Percentiles rank a stretch among this genome's conserved stretches.
These are phyloP conservation scores for Drosophila mimica DNA, from an alignment of 2,888 invertebrate species.

Conservation along the genomic window DNA sequence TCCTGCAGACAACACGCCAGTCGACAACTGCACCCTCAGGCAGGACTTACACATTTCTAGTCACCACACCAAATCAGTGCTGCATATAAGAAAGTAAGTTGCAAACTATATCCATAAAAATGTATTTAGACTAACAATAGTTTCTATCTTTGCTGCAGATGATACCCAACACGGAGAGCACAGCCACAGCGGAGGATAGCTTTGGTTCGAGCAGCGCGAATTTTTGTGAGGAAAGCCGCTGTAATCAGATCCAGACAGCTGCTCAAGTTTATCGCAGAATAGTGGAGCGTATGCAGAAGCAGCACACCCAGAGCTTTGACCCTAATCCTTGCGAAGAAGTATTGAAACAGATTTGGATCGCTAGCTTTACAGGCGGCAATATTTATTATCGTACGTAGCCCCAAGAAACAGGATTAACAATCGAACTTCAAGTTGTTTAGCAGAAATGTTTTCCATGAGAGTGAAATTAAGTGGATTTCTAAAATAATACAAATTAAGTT, in stretches of 20 bases:
- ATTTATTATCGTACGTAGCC: conserved; percentile 55
- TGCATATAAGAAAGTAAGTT: not conserved
- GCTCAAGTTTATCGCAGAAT: conserved; percentile 52
- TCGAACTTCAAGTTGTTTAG: not conserved
- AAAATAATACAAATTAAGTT: not conserved
- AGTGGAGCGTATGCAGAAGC: conserved; percentile 30
- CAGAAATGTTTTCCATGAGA: not conserved
- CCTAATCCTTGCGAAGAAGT: conserved; percentile 7
- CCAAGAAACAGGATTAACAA: not conserved
- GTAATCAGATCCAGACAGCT: conserved; percentile 55
- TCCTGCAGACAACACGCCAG: conserved; percentile 56
- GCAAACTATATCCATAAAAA: not conserved
- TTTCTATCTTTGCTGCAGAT: conserved; percentile 32
- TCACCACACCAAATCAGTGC: conserved; percentile 54
- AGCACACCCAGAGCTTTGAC: not conserved
- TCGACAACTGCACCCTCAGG: conserved; percentile 49
- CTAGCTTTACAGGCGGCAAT: conserved; percentile 60
- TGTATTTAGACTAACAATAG: not conserved
- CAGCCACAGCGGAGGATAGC: conserved; percentile 9
- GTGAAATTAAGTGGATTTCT: not conserved
- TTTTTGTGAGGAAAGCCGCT: conserved; percentile 54
- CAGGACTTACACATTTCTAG: conserved; percentile 62
- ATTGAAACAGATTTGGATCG: conserved; percentile 60
- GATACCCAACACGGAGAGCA: conserved; percentile 54
- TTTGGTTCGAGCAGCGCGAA: not conserved